These are phyloP conservation scores for Pan paniscus DNA, from an alignment of 2,113 vertebrate genomes.

Conservation along the genomic window DNA sequence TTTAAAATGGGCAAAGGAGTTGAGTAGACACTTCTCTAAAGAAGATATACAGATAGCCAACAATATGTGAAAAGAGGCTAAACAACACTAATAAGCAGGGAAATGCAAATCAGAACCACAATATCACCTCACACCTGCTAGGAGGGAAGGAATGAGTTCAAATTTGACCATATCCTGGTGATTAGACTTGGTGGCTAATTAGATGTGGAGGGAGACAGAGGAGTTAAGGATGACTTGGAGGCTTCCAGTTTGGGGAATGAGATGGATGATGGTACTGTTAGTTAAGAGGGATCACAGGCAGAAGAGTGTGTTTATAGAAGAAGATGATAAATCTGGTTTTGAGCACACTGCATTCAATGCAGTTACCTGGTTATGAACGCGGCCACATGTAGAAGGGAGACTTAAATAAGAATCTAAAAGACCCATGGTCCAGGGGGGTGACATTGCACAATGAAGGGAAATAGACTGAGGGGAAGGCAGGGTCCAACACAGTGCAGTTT, in stretches of 20 bases:
- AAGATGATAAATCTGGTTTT: background rate
- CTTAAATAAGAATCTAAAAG: background rate
- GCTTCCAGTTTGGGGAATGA: background rate
- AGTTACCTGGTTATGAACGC: background rate
- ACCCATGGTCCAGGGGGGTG: background rate
- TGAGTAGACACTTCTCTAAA: background rate
- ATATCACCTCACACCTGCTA: background rate
- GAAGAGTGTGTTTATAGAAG: background rate
- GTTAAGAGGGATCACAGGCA: background rate
- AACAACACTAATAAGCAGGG: background rate
- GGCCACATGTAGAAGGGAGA: background rate
- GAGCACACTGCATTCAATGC: background rate
- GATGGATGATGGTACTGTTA: background rate
- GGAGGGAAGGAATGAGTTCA: background rate
- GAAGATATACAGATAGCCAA: background rate
- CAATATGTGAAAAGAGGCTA: background rate
- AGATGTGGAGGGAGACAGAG: background rate
- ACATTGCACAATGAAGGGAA: background rate
- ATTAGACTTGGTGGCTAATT: background rate
- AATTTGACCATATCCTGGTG: background rate
- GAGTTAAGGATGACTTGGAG: background rate
- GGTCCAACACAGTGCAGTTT: background rate
- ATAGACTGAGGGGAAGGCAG: background rate
- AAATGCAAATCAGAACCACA: background rate
- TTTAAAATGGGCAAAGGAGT: background rate